Conservation (phyloP, 2,888 invertebrate species). For the Penaeus monodon region DNA sequence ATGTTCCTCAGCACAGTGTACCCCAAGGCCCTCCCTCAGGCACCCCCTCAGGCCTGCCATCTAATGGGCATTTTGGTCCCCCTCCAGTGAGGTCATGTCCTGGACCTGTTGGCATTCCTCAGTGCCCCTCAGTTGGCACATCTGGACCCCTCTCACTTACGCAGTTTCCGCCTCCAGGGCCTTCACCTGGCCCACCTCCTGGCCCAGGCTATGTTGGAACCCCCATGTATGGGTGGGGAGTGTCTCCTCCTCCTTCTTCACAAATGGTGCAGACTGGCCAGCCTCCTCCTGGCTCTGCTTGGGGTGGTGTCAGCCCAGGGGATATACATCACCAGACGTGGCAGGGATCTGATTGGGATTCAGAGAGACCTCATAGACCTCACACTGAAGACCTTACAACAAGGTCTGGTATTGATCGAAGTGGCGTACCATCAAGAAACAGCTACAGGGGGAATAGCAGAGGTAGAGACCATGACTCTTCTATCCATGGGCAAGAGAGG, state of each 20-base stretch:
- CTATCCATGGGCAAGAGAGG: constrained; percentile 3
- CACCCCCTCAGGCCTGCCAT: not conserved
- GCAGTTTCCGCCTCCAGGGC: constrained; percentile 2
- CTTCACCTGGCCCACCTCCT: constrained; percentile 28
- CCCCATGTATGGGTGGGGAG: not conserved
- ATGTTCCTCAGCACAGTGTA: no score
- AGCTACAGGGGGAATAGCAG: constrained; percentile 12
- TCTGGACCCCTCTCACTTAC: not conserved
- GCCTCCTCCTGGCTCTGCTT: not conserved
- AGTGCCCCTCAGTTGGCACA: constrained; percentile 10
- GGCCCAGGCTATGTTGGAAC: constrained; percentile 1
- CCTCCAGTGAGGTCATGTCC: not conserved
- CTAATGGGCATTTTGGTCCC: not conserved
- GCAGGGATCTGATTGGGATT: constrained; percentile 19
- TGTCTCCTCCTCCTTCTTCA: not conserved
- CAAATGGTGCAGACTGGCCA: constrained; percentile 5
- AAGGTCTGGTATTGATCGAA: constrained; percentile 9
- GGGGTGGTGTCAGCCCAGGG: not conserved
- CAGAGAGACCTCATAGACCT: not conserved
- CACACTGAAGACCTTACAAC: not conserved
- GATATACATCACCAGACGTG: not conserved
- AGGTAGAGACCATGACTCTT: constrained; percentile 14
- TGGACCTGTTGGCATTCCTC: not conserved
- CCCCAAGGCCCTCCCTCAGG: not conserved
- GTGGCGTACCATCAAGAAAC: not conserved